These are phyloP conservation scores for Lypha dubia DNA, from an alignment of 2,888 invertebrate species.

Conservation along the genomic window DNA sequence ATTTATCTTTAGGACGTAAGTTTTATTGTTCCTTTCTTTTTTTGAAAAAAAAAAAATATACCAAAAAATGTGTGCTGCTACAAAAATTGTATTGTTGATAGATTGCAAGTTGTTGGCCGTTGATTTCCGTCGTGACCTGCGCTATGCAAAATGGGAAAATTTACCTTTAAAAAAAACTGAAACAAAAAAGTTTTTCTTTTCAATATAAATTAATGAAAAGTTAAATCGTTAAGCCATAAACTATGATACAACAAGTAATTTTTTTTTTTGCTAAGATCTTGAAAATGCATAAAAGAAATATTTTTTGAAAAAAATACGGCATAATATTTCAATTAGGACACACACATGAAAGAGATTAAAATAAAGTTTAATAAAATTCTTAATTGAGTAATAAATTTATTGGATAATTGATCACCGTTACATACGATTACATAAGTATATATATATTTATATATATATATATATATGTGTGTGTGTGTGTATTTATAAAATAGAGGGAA, in stretches of 20 bases:
- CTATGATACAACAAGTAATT: background rate
- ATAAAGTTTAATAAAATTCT: background rate
- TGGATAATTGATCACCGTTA: background rate
- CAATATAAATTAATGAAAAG: slow-evolving; percentile 50
- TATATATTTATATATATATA: too few species aligned
- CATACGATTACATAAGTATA: too few species aligned
- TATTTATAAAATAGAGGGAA: too few species aligned
- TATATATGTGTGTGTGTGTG: background rate
- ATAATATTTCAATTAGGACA: background rate
- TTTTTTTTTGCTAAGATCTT: background rate
- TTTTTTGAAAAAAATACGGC: background rate
- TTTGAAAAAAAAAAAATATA: too few species aligned
- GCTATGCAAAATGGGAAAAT: slow-evolving; percentile 81
- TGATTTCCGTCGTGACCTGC: slow-evolving; percentile 82
- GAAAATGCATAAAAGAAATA: background rate
- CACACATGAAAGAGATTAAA: background rate
- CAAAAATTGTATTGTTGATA: slow-evolving; percentile 78
- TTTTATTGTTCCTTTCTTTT: too few species aligned
- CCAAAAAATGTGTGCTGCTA: too few species aligned
- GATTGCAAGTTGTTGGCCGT: slow-evolving; percentile 81
- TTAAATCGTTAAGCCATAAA: slow-evolving; percentile 56
- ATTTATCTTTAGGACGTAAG: background rate
- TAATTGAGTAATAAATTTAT: background rate
- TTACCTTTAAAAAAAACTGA: slow-evolving; percentile 57
- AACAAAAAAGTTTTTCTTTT: background rate